Conservation (phyloP, 2,888 invertebrate species). For the Brachypterus glaber region DNA sequence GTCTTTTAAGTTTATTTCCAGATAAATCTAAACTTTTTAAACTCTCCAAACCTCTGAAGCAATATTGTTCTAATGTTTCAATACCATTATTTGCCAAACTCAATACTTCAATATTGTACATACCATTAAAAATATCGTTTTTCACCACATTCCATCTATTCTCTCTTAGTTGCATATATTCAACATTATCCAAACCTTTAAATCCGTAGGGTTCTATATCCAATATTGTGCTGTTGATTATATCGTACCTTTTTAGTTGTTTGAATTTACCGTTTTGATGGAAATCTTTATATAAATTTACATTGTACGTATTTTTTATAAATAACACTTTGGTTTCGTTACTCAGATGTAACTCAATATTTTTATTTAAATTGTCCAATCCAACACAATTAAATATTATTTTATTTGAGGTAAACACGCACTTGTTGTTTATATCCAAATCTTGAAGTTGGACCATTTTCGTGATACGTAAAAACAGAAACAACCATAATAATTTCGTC, state of each 20-base stretch:
- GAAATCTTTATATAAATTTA: not conserved
- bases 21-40: not conserved
- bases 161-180: not conserved
- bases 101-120: not conserved
- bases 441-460: no score
- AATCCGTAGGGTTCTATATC: not conserved
- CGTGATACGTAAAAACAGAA: no score
- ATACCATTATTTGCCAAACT: not conserved
- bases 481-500: no score
- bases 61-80: not conserved
- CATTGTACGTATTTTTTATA: not conserved
- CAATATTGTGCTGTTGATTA: not conserved
- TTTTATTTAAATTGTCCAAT: not conserved
- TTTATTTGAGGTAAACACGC: not conserved
- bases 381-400: conserved; percentile 1
- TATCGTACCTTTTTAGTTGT: not conserved
- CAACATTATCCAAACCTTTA: not conserved
- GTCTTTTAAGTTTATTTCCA: not conserved
- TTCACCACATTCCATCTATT: not conserved
- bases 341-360: not conserved
- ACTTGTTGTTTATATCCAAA: conserved; percentile 1
- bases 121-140: not conserved
- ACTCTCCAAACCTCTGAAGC: not conserved
- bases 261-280: not conserved
- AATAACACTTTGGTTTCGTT: conserved; percentile 1